phyloP scores from a whole-genome alignment of 2,888 invertebrate species.

The Tetropium fuscum region DNA sequence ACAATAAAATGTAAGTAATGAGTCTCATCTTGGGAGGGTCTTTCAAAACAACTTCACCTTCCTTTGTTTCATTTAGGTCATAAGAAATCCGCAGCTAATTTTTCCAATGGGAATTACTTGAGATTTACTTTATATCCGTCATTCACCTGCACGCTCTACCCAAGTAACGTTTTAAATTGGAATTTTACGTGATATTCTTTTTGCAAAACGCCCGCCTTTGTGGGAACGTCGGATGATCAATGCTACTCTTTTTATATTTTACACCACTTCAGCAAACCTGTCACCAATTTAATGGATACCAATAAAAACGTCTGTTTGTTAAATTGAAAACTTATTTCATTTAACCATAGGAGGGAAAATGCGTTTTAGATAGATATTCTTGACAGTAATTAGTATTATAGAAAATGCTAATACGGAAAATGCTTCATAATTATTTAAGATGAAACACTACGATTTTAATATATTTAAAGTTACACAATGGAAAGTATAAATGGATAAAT shows the following conservation, averaged over 20 bases:
- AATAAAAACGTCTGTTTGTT: slow-evolving; percentile 4
- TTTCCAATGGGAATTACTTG: slow-evolving; percentile 37
- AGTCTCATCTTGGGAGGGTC: not conserved
- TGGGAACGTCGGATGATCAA: slow-evolving; percentile 10
- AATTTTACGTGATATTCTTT: slow-evolving; percentile 37
- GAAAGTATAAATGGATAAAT: no score
- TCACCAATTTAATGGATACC: slow-evolving; percentile 7
- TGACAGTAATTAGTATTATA: no score
- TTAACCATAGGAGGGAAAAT: not conserved
- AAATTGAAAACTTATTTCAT: slow-evolving; percentile 14
- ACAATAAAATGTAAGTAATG: slow-evolving; percentile 18
- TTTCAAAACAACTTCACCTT: slow-evolving; percentile 7
- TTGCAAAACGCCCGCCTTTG: slow-evolving; percentile 1
- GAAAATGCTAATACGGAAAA: no score
- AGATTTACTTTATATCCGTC: slow-evolving; percentile 30
- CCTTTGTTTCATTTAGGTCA: slow-evolving; percentile 34
- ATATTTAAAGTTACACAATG: no score
- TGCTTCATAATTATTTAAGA: no score
- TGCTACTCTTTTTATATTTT: slow-evolving; percentile 5
- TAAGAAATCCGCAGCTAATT: slow-evolving; percentile 35
- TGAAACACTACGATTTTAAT: no score
- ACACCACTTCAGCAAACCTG: slow-evolving; percentile 2
- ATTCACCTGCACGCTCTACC: slow-evolving; percentile 30
- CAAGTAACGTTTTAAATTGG: slow-evolving; percentile 33
- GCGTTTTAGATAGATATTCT: no score